A percentile compares a stretch with the other conserved stretches of the same genome.
phyloP scores from a whole-genome alignment of 2,113 vertebrate species.

The Ceyx melanurus region DNA sequence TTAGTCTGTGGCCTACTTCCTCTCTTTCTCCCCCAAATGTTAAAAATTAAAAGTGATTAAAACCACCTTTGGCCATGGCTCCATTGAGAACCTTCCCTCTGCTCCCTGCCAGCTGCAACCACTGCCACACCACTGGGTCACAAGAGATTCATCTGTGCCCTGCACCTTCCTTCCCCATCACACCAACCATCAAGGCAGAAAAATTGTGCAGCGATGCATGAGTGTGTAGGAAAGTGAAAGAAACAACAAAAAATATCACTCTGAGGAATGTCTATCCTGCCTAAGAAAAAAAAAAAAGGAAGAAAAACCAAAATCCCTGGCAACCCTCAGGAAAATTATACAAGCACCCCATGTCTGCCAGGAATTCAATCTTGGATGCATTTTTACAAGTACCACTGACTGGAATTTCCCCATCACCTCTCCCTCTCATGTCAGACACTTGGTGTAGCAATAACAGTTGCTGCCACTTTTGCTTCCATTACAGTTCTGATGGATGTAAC shows the following conservation, averaged over 20 bases:
- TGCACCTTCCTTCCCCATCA: neutral
- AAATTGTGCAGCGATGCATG: neutral
- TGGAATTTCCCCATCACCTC: neutral
- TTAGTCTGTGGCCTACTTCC: conserved; percentile 50
- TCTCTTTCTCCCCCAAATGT: neutral
- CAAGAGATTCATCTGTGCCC: neutral
- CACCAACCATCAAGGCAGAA: conserved; percentile 11
- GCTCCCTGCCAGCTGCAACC: neutral
- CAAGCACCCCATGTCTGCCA: neutral
- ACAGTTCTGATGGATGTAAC: neutral
- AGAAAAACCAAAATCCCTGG: neutral
- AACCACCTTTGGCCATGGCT: conserved; percentile 8
- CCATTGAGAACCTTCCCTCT: neutral
- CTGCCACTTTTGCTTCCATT: neutral
- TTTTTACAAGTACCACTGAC: neutral
- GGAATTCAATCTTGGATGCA: neutral
- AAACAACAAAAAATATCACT: neutral
- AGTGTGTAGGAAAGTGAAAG: neutral
- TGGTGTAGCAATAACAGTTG: neutral
- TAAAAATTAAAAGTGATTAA: conserved; percentile 69
- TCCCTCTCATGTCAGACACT: neutral
- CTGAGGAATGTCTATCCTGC: neutral
- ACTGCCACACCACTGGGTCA: conserved; percentile 5
- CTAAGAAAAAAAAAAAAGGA: neutral
- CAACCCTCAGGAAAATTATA: neutral